Base-by-base conservation (phyloP, 2,797 vertebrate genomes). In the Sebastes jordani region DNA sequence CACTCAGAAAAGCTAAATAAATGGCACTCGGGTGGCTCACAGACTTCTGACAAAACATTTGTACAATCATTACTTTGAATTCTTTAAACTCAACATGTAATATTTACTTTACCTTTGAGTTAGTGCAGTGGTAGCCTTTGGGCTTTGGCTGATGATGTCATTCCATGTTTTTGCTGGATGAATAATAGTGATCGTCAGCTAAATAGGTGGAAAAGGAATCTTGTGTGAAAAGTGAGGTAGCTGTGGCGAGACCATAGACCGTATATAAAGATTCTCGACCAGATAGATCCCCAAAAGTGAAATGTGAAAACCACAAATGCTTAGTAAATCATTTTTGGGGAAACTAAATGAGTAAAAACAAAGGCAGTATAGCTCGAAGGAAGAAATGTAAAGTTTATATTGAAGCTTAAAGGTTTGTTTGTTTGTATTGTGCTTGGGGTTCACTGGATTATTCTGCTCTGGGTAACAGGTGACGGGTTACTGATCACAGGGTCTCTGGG, bases 381-480 rank as follows among this genome's bases (percentile, higher is more conserved):
- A 55, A 58, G 7, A 64, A 6, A 2, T 74, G 9, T 42, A 20
- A 65, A 23, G 7, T 56, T 65, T 14, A 20, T 14, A 27, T 22
- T 72, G 14, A n/a, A 63, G 60, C 38, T 23, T 23, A 72, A 62
- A 34, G n/a, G 7, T 25, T 30, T 66, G 58, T 20, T 22, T 67
- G 16, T 42, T 70, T 58, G 54, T 60, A 46, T 49, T 82, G 60
- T 87, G 80, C 60, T 82, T 85, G 75, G 36, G 36, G 52, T 80
- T 88, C 52, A 64, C 34, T 80, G 82, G 63, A 75, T 80, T 65
- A 7, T 61, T 89, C 71, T 76, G 65, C 66, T 88, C 65, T 78
- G 78, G 81, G 78, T 81, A 64, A 84, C 69, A 55, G 94, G 94
- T 94, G 92, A 88, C n/a, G 90, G 93, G 88, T 89, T 71, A 58